Base-by-base conservation (phyloP, 2,888 invertebrate species). In the Lochmaea capreae region DNA sequence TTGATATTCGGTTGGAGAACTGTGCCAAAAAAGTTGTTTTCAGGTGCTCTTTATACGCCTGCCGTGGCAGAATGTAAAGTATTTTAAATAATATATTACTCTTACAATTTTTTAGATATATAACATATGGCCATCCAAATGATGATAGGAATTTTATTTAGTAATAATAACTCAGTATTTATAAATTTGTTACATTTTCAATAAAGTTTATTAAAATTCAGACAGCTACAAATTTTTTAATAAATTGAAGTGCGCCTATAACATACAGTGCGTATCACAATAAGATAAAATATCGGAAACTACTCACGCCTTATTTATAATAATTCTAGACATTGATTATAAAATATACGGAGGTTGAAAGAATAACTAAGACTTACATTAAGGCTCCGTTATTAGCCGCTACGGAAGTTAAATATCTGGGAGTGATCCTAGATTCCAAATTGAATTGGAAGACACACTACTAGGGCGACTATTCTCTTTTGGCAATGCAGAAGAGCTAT, bases 1-100 rank as follows among this genome's bases (percentile, higher is more conserved):
- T 88, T 94, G 22, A 90, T 95, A 3, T 89, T 95, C 49, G 92
- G 93, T 9, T 95, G 95, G 95, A 91, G 94, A 82, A 89, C 88
- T 68, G 90, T 93, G 0, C 90, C 93, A 0, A 94, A 93, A 85
- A 93, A 93, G 84, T 87, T 94, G 0, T 93, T 91, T 84, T 93
- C 93, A 49, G 94, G 93, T 1, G 93, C 93, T 6, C 89, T 92
- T 70, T 93, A 92, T 83, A 88, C 91, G 73, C 93, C 92, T 42
- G 93, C 93, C 8, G 84, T 89, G 75, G 92, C 92, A 61, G 89
- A 90, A 80, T 94, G 93, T 85, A 80, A 81, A 76, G 81, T 79
- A 14, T 84, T 84, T 72, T 84, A 82, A 63, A 69, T 72, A 58
- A 58, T 11, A 65, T 54, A 16, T 65, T 26, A 63, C 65, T 54